Percentiles rank a stretch among this genome's conserved stretches.
Evolutionary conservation across 1,140 invertebrate species (phyloP).

Genomic region (Penaeus indicus): DNA sequence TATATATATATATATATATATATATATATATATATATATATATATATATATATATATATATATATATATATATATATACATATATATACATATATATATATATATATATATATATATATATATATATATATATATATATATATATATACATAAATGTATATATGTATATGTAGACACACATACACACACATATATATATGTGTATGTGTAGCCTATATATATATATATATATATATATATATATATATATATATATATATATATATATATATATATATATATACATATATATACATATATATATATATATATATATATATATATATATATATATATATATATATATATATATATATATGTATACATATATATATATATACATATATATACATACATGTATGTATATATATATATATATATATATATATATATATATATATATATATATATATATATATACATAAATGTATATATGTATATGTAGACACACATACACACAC

Average conservation of each 20-base stretch:
- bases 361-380: neutral
- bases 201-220: constrained; percentile 12
- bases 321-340: neutral
- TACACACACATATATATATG: constrained; percentile 12
- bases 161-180: neutral
- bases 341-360: neutral
- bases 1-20: constrained; percentile 24
- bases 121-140: constrained; percentile 28
- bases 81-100: neutral
- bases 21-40: constrained; percentile 34
- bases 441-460: too few species aligned
- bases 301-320: neutral
- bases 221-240: constrained; percentile 28
- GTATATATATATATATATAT: too few species aligned
- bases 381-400: too few species aligned
- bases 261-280: neutral
- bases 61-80: constrained; percentile 21
- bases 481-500: too few species aligned
- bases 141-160: constrained; percentile 16
- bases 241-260: constrained; percentile 22
- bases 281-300: neutral
- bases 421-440: too few species aligned
- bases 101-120: constrained; percentile 4
- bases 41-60: constrained; percentile 21
- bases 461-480: too few species aligned